These are phyloP conservation scores for Lasioglossum oenotherae DNA, from an alignment of 2,888 invertebrate genomes.

Conservation along the genomic window DNA sequence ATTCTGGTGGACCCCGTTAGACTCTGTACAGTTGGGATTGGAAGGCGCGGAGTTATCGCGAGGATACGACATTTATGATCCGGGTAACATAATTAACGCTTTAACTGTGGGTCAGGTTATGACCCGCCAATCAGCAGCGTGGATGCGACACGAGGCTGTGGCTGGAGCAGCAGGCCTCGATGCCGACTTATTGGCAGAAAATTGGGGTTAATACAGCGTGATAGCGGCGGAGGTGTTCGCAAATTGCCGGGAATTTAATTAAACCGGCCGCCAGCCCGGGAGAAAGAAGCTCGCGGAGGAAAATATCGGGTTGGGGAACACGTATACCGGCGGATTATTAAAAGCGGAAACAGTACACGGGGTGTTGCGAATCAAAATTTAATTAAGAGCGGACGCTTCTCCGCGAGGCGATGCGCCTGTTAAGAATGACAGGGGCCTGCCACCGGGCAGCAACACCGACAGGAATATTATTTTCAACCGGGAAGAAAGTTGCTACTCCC, in stretches of 20 bases:
- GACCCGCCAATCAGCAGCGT: background rate
- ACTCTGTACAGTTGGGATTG: background rate
- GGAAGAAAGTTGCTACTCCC: background rate
- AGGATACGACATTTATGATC: background rate
- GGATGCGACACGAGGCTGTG: background rate
- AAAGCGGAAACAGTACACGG: conserved; percentile 22
- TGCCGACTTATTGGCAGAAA: conserved; percentile 38
- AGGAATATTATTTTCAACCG: conserved; percentile 17
- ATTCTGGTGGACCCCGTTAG: background rate
- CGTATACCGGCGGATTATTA: conserved; percentile 44
- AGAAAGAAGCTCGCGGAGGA: conserved; percentile 30
- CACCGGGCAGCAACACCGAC: background rate
- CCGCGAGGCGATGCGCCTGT: background rate
- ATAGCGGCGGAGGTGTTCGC: conserved; percentile 30
- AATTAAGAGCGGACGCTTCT: conserved; percentile 39
- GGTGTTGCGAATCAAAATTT: conserved; percentile 50
- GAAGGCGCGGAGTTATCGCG: background rate
- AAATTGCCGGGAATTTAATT: conserved; percentile 54
- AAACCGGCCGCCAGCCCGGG: conserved; percentile 18
- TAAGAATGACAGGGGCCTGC: background rate
- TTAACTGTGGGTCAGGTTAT: background rate
- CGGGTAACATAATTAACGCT: background rate
- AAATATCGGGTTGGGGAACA: conserved; percentile 43
- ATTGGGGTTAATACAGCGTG: conserved; percentile 33
- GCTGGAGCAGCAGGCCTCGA: conserved; percentile 8